Base-by-base conservation (phyloP, 1,140 invertebrate genomes). In the Eriocheir sinensis region DNA sequence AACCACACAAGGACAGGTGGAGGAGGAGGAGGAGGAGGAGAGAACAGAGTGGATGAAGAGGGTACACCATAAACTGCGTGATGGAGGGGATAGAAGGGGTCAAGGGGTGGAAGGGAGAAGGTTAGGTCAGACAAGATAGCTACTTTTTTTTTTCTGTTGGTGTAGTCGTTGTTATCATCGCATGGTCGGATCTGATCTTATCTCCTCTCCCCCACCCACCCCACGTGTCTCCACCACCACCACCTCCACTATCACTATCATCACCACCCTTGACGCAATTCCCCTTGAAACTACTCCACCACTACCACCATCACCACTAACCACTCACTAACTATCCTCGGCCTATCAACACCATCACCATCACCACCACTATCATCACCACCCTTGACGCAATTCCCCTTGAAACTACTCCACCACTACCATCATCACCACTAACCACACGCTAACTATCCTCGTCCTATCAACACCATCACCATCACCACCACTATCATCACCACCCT, bases 1-100 rank as follows among this genome's bases (percentile, higher is more conserved):
- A 72, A n/a, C 12, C 60, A 72, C 21, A 60, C 1, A 72, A n/a
- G 60, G 21, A 27, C 21, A 72, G 27, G 60, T 0, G 21, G 60
- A n/a, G 21, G 60, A 72, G 27, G 27, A 72, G 1, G 60, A 72
- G 27, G 17, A 72, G 60, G 21, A 72, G 60, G 60, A 72, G 6
- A 72, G 60, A 72, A n/a, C 12, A 72, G 34, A 86, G 30, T 34
- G 83, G 83, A 86, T 40, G 83, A 32, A 86, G 83, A 86, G 32
- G 40, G 30, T 6, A 86, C 30, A 34, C 4, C 8, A 41, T 40
- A 38, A 36, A 86, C 83, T 21, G 60, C 60, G 27, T 72, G 60
- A n/a, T n/a, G 72, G 44, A 36, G 89, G 12, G 17, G 30, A 36
- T n/a, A 48, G 41, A 21, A 15, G 89, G 53, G 48, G 12, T 0